A percentile compares a stretch with the other conserved stretches of the same genome.
Conservation (phyloP, 2,797 vertebrate genomes). For the Pyrocephalus nanus region DNA sequence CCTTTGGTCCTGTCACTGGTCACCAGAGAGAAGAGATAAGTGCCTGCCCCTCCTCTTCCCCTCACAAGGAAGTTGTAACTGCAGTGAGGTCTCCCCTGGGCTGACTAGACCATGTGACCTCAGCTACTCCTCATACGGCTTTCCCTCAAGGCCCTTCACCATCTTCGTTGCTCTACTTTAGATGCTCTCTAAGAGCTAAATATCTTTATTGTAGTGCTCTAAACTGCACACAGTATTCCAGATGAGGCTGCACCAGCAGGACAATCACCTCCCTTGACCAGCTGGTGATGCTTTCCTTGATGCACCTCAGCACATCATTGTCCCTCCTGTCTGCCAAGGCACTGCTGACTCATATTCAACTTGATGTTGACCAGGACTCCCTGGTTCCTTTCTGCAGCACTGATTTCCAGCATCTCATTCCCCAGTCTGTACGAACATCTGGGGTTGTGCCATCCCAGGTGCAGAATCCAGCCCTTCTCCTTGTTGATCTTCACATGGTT, state of each 20-base stretch:
- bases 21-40: neutral
- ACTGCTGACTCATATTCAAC: no score
- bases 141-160: neutral
- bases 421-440: neutral
- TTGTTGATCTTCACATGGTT: neutral
- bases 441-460: neutral
- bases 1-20: neutral
- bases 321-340: no score
- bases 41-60: neutral
- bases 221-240: neutral
- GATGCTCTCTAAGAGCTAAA: neutral
- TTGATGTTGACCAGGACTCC: neutral
- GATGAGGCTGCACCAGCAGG: neutral
- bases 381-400: neutral
- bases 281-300: no score
- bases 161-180: neutral
- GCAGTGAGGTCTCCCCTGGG: neutral
- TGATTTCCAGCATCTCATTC: neutral
- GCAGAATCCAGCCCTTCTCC: neutral
- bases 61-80: neutral
- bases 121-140: neutral
- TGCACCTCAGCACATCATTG: no score
- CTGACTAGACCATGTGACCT: neutral
- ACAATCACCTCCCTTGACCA: neutral
- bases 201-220: neutral